These are phyloP conservation scores for Rissa tridactyla DNA, from an alignment of 2,113 vertebrate genomes.

Conservation along the genomic window DNA sequence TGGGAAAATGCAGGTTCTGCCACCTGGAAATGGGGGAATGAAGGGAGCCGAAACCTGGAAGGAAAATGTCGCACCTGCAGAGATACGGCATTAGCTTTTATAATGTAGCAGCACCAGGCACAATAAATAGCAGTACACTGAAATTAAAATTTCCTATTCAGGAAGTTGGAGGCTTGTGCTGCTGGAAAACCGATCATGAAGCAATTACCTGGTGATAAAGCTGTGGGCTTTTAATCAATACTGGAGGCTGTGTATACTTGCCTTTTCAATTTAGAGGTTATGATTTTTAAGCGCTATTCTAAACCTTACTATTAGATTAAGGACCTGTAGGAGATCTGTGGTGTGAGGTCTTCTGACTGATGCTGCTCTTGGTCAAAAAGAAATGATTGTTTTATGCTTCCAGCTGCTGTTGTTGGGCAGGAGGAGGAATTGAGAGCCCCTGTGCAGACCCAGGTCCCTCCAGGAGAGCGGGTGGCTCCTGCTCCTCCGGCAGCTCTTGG, in stretches of 20 bases:
- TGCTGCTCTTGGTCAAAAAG: background rate
- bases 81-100: background rate
- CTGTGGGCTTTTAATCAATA: background rate
- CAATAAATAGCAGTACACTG: background rate
- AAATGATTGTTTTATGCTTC: background rate
- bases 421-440: background rate
- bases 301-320: background rate
- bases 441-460: background rate
- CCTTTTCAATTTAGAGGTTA: background rate
- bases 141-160: constrained; percentile 44
- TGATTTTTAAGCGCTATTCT: background rate
- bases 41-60: background rate
- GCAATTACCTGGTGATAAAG: constrained; percentile 35
- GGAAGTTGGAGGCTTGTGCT: background rate
- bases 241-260: background rate
- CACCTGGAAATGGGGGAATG: background rate
- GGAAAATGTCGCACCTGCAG: background rate
- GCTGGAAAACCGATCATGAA: background rate
- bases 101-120: background rate
- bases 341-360: background rate
- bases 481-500: background rate
- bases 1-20: background rate
- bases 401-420: background rate
- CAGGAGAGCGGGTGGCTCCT: no score
- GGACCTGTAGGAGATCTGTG: background rate